phyloP scores from a whole-genome alignment of 2,888 invertebrate genomes.

The Brachylomia viminalis region DNA sequence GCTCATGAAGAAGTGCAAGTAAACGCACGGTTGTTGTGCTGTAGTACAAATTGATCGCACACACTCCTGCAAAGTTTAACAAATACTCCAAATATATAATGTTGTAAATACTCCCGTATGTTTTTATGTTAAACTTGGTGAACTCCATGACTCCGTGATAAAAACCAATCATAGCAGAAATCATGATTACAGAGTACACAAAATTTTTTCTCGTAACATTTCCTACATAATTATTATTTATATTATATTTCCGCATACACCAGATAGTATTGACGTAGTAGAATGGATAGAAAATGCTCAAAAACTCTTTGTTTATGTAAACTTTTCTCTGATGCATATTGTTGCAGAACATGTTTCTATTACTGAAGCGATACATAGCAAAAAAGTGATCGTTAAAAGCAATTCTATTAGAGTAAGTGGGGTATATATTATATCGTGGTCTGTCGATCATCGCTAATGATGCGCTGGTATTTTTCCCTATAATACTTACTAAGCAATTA shows the following conservation, averaged over 20 bases:
- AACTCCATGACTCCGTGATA: constrained; percentile 17
- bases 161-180: constrained; percentile 10
- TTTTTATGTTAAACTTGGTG: constrained; percentile 8
- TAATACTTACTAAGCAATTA: constrained; percentile 31
- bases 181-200: constrained; percentile 11
- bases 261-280: constrained; percentile 31
- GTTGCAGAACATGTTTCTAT: neutral
- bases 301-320: constrained; percentile 19
- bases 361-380: neutral
- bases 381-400: neutral
- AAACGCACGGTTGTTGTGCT: constrained; percentile 34
- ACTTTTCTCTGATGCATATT: constrained; percentile 7
- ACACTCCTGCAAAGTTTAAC: constrained; percentile 18
- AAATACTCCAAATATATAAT: constrained; percentile 42
- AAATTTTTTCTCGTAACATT: constrained; percentile 38
- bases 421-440: neutral
- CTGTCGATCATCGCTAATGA: neutral
- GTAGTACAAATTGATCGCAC: constrained; percentile 39
- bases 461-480: constrained; percentile 7
- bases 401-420: neutral
- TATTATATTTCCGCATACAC: constrained; percentile 48
- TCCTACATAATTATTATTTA: constrained; percentile 25
- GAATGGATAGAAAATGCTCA: constrained; percentile 47
- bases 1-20: constrained; percentile 33
- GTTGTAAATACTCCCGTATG: constrained; percentile 31